A percentile compares a stretch with the other conserved stretches of the same genome.
Evolutionary conservation across 2,113 vertebrate genomes (phyloP).

Genomic region (Microcebus griseorufus): DNA sequence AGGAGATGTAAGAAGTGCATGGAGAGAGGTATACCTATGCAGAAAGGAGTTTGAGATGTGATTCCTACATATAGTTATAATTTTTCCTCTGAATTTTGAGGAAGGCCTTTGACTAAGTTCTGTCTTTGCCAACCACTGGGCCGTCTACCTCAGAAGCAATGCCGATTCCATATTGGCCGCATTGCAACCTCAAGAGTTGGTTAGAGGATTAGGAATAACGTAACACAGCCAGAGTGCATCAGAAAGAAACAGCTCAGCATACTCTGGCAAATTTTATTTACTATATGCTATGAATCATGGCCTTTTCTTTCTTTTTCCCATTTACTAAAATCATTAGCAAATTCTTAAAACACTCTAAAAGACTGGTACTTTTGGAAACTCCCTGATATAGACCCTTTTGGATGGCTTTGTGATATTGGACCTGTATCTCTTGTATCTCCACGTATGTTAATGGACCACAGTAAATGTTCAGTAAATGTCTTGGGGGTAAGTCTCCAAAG

Average conservation of each 20-base stretch:
- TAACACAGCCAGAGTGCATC: neutral
- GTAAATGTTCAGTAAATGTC: neutral
- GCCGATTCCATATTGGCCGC: too few relatives aligned
- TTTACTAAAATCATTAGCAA: neutral
- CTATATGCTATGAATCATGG: neutral
- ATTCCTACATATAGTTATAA: neutral
- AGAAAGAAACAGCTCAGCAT: neutral
- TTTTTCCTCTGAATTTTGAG: neutral
- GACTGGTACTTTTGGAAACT: neutral
- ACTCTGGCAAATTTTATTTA: neutral
- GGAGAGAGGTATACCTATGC: neutral
- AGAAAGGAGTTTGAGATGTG: neutral
- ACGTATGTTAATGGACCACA: neutral
- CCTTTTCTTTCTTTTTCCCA: neutral
- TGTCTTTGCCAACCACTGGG: neutral
- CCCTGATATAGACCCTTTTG: neutral
- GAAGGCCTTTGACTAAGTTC: neutral
- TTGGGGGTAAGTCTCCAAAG: neutral
- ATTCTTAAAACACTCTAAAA: neutral
- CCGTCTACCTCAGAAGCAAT: neutral
- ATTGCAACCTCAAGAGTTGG: neutral
- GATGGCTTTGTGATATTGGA: neutral
- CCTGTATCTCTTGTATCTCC: neutral
- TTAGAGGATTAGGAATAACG: neutral
- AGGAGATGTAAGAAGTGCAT: neutral